A percentile compares a stretch with the other conserved stretches of the same genome.
These are phyloP conservation scores for Cebidichthys violaceus DNA, from an alignment of 2,113 vertebrate species.

Conservation along the genomic window DNA sequence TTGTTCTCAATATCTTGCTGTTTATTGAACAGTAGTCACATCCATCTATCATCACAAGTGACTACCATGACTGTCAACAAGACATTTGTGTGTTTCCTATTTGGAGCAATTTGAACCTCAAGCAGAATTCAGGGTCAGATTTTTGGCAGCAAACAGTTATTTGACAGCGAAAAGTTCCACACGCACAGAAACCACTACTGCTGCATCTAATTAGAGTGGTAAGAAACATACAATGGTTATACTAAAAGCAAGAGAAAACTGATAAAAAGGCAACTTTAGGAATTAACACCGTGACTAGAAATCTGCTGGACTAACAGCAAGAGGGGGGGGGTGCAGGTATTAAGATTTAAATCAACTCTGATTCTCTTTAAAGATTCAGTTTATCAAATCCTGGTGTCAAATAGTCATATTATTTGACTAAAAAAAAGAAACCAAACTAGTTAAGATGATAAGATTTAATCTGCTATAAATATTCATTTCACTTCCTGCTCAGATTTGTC, in stretches of 20 bases:
- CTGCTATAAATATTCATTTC: background rate
- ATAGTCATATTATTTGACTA: background rate
- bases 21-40: background rate
- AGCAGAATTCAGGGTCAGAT: background rate
- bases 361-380: background rate
- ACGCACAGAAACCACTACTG: background rate
- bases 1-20: background rate
- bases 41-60: background rate
- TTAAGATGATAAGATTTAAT: background rate
- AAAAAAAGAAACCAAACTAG: background rate
- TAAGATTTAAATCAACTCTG: background rate
- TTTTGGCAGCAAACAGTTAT: background rate
- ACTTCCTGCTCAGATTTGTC: background rate
- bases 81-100: background rate
- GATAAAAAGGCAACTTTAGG: background rate
- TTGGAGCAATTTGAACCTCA: background rate
- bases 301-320: background rate
- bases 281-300: background rate
- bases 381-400: background rate
- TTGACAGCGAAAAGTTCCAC: background rate
- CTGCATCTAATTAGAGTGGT: background rate
- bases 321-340: background rate
- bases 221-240: background rate
- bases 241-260: background rate
- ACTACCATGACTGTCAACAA: background rate